These are phyloP conservation scores for Danio kyathit DNA, from an alignment of 2,797 vertebrate genomes.

Conservation along the genomic window DNA sequence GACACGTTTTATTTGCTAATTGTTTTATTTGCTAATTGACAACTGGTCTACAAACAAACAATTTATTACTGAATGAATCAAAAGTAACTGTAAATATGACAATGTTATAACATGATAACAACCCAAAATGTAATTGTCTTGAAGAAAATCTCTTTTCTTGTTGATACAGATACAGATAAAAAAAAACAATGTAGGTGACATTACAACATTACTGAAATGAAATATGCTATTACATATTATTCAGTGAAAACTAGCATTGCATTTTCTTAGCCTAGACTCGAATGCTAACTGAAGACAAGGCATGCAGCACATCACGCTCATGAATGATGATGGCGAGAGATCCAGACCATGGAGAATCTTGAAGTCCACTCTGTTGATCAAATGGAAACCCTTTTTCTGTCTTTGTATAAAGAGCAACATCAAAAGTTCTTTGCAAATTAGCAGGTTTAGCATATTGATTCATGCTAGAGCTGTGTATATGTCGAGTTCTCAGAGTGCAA, in stretches of 20 bases:
- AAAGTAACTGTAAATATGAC: neutral
- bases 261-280: neutral
- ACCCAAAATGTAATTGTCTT: neutral
- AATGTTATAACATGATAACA: neutral
- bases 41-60: neutral
- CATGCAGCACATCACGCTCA: neutral
- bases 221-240: neutral
- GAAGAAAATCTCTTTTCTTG: neutral
- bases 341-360: neutral
- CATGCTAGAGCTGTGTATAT: constrained; percentile 56
- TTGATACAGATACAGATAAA: neutral
- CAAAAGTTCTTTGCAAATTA: neutral
- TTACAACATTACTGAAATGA: neutral
- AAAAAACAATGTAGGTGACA: neutral
- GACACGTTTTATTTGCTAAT: neutral
- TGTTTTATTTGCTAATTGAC: constrained; percentile 5
- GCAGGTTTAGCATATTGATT: neutral
- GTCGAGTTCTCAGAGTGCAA: constrained; percentile 46
- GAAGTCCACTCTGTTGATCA: neutral
- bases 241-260: neutral
- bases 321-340: neutral
- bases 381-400: neutral
- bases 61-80: neutral
- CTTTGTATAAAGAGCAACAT: neutral
- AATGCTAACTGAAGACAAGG: neutral